Evolutionary conservation across 1,140 invertebrate species (phyloP), one percentile per base, ranked within the genome.

Genomic region (Samia ricini): DNA sequence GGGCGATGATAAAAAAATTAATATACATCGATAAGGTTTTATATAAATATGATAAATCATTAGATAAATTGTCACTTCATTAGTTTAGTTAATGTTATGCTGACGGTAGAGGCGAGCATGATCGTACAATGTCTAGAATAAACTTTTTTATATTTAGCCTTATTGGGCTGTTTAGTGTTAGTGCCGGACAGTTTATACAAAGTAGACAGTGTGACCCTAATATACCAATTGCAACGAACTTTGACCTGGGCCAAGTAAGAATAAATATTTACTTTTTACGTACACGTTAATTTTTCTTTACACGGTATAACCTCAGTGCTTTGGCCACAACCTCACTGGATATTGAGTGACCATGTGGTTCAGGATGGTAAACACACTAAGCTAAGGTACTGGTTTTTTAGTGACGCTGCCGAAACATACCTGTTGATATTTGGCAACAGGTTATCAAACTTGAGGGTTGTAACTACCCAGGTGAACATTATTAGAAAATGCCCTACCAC

Each of bases 1-100:
- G 4, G 12, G 12, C 23, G 24, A 24, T n/a, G 24, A 56, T 56
- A 56, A 56, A 56, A 18, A 26, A 29, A 26, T 52, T 20, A 52
- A 52, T 57, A 56, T 36, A 50, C 48, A n/a, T n/a, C 12, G 79
- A 82, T 82, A 82, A 83, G 71, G 75, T 72, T 72, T 60, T 49
- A 64, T 79, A 85, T 85, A 85, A 78, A 83, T 73, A 71, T 74
- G 69, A 74, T 74, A 76, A 68, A 71, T 70, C 66, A 69, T 54
- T 52, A 65, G 51, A 63, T 60, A 72, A 57, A 69, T 63, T 57
- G 68, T 56, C 74, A 83, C 83, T 83, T 78, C 49, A 60, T 55
- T 64, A 59, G 55, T 68, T 51, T 29, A 56, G 60, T 48, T 75
- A 54, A 56, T 72, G 74, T 74, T 70, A 20, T 66, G 73, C 70